Conservation (phyloP, 2,797 vertebrate genomes). For the Crocodylus rhombifer region DNA sequence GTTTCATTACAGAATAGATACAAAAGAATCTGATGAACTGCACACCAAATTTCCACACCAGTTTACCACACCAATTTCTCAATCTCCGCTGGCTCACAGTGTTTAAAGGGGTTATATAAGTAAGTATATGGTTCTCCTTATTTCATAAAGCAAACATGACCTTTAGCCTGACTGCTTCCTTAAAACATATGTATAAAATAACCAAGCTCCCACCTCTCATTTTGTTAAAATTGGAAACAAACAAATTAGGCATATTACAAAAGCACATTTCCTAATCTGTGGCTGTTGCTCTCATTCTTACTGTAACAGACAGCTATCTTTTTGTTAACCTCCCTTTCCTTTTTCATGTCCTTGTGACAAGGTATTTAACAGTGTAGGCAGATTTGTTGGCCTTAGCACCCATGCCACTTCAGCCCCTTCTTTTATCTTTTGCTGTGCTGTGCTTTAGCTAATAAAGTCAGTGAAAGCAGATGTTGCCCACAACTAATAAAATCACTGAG, state of each 20-base stretch:
- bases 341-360: no score
- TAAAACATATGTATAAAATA: constrained; percentile 39
- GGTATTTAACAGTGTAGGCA: no score
- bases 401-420: not conserved
- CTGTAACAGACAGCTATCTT: not conserved
- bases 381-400: no score
- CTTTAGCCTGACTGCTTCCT: constrained; percentile 54
- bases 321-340: not conserved
- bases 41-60: not conserved
- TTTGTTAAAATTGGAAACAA: constrained; percentile 32
- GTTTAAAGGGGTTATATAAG: not conserved
- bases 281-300: constrained; percentile 26
- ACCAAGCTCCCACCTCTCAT: no score
- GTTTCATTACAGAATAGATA: not conserved
- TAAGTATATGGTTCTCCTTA: constrained; percentile 41
- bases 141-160: constrained; percentile 42
- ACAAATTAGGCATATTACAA: not conserved
- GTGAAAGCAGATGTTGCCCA: not conserved
- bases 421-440: constrained; percentile 6
- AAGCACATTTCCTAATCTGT: constrained; percentile 32
- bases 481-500: not conserved
- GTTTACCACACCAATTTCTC: no score
- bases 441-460: not conserved
- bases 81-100: no score
- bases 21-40: not conserved